phyloP scores from a whole-genome alignment of 2,888 invertebrate genomes.

The Philhelius pedissequus region DNA sequence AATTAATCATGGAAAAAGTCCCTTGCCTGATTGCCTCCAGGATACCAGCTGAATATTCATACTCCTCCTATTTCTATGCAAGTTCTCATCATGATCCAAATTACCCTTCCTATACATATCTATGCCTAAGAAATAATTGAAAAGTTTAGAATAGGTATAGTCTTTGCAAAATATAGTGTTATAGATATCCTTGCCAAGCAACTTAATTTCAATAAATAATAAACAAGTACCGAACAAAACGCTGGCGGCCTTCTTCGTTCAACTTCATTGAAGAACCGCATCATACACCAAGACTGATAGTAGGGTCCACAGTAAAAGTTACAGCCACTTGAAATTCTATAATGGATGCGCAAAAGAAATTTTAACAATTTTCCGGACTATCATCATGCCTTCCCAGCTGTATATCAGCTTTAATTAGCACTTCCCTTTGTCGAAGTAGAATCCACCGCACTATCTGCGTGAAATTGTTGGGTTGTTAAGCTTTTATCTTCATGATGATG shows the following conservation, averaged over 20 bases:
- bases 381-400: background rate
- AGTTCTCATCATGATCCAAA: background rate
- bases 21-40: background rate
- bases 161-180: background rate
- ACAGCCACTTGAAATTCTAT: background rate
- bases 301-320: background rate
- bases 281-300: background rate
- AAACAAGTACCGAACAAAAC: background rate
- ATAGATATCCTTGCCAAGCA: background rate
- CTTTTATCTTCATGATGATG: background rate
- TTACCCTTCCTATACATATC: background rate
- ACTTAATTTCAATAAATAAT: constrained; percentile 4
- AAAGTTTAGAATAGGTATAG: background rate
- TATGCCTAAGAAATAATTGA: background rate
- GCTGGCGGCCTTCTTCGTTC: background rate
- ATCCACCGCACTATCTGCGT: background rate
- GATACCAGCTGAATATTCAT: background rate
- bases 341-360: background rate
- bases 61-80: background rate
- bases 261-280: background rate
- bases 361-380: background rate
- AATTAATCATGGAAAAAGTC: too few species aligned
- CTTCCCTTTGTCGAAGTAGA: background rate
- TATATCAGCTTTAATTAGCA: background rate
- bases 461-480: background rate